Evolutionary conservation across 2,113 vertebrate species (phyloP).

Genomic region (Pangasianodon gigas): DNA sequence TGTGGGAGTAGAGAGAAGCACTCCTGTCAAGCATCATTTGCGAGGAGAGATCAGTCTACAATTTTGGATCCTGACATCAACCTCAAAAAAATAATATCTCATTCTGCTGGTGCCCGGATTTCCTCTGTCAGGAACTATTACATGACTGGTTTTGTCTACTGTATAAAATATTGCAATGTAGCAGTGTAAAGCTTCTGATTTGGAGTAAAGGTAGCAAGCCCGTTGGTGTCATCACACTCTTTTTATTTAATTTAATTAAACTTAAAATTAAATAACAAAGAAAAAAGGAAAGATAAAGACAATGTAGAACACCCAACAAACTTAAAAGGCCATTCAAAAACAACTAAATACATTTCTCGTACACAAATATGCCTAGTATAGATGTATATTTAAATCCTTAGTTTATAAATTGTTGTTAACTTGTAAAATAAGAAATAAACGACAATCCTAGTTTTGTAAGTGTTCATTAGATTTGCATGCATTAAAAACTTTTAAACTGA

Average conservation of each 20-base stretch:
- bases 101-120: constrained; percentile 23
- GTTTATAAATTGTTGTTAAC: background rate
- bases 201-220: background rate
- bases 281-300: background rate
- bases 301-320: constrained; percentile 40
- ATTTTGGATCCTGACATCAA: constrained; percentile 28
- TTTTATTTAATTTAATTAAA: background rate
- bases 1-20: constrained; percentile 45
- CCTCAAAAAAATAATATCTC: constrained; percentile 30
- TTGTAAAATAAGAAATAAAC: background rate
- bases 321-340: background rate
- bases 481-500: background rate
- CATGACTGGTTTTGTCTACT: background rate
- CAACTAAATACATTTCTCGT: background rate
- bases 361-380: background rate
- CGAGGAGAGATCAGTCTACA: background rate
- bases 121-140: constrained; percentile 25
- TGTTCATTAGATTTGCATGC: background rate
- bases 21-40: constrained; percentile 40
- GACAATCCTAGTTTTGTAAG: background rate
- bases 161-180: constrained; percentile 7
- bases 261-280: background rate
- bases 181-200: background rate
- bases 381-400: background rate
- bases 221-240: background rate